Evolutionary conservation across 2,888 invertebrate genomes (phyloP), one percentile per base, ranked within the genome.

Genomic region (Hypsopygia costalis): DNA sequence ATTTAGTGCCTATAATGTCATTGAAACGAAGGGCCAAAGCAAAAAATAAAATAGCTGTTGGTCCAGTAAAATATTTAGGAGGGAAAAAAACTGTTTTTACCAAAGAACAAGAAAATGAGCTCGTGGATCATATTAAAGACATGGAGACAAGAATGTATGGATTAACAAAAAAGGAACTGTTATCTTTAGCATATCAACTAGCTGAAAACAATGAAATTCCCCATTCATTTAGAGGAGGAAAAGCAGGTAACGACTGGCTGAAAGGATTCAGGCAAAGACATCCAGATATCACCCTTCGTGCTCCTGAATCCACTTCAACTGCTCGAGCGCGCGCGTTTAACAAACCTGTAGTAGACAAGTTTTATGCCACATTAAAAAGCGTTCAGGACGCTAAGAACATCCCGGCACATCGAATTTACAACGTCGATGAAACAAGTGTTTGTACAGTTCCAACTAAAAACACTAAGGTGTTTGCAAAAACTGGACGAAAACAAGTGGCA

Each of bases 401-500:
- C 30, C 50, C 45, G 20, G 11, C 47, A 6, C 46, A 50, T 44
- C 38, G 49, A 20, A 51, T 50, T 10, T 51, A 31, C 27, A 50
- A 54, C 21, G 46, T 54, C 6, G 42, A 49, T 27, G 42, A 49
- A 33, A 40, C 46, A 6, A 33, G 43, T 16, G 3, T 55, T 25
- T 41, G 22, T 32, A 54, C 58, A 6, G 55, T 55, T 5, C 58
- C 52, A 34, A 51, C 46, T 12, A 53, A 56, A 48, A 51, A 49
- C 30, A 44, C 51, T 7, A 53, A 51, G 43, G 44, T 57, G 28
- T 52, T 63, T 47, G 55, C 54, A 37, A 11, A 41, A 46, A 52
- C 43, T 43, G 56, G 55, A 28, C 49, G 54, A 9, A 55, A 58
- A 42, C 60, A 62, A 39, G 56, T 61, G 3, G 55, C 51, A 22